Base-by-base conservation (phyloP, 2,888 invertebrate genomes). In the Campaea margaritaria region DNA sequence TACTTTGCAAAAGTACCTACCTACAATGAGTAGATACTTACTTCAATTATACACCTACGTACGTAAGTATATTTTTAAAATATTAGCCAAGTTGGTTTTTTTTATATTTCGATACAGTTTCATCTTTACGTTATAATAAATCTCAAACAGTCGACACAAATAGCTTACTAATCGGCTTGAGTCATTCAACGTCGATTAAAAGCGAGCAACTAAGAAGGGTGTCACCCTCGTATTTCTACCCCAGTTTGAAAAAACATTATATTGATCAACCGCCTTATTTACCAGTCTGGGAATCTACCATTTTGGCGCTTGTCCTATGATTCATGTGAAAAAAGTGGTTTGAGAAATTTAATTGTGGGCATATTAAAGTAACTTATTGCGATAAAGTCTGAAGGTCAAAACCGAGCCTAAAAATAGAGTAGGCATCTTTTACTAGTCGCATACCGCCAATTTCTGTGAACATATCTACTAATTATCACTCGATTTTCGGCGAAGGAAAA, bases 211-310 rank as follows among this genome's bases (percentile, higher is more conserved):
- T 31, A 41, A 31, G 5, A 7, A 31, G 44, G 50, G 51, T 43
- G 34, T 8, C 16, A 3, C 31, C 41, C 34, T 21, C 14, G 15
- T 28, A n/a, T 47, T 48, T 31, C 39, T 13, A 47, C 54, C 55
- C 53, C 50, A 28, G 14, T 52, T 38, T 16, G 15, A 13, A 31
- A 34, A 16, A n/a, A 11, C 21, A 13, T n/a, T 41, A 31, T 31
- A 44, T 44, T 43, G 34, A 49, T 50, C 41, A 42, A 54, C 53
- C n/a, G 36, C 39, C 9, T 49, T 59, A 54, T 59, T 54, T 50
- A 59, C 50, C 49, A 49, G 54, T 59, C 59, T 59, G 49, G 44
- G 5, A 42, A 36, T 36, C 45, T 31, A 10, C 54, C 36, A 53
- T 45, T 59, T 54, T 31, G 45, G 27, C 44, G 16, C 14, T 38